phyloP scores from a whole-genome alignment of 2,888 invertebrate genomes.

The Thymelicus sylvestris region DNA sequence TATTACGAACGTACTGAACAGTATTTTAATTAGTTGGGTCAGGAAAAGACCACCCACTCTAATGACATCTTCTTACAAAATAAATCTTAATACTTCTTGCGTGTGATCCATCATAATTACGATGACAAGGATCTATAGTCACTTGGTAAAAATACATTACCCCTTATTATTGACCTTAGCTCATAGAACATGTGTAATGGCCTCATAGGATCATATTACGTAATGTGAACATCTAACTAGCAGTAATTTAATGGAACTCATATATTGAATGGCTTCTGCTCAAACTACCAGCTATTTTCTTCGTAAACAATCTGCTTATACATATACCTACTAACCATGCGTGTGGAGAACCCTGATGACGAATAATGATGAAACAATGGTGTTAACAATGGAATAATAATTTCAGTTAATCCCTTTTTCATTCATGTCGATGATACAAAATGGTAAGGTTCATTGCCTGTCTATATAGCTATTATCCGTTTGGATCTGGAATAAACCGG shows the following conservation, averaged over 20 bases:
- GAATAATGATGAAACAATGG: too few relatives aligned
- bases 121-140: conserved; percentile 32
- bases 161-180: conserved; percentile 1
- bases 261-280: neutral
- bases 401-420: too few relatives aligned
- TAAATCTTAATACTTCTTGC: conserved; percentile 38
- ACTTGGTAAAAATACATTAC: conserved; percentile 15
- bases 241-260: neutral
- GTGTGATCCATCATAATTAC: conserved; percentile 42
- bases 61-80: conserved; percentile 24
- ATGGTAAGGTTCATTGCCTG: too few relatives aligned
- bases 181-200: too few relatives aligned
- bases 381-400: too few relatives aligned
- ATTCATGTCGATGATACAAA: too few relatives aligned
- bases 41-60: conserved; percentile 35
- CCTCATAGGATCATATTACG: neutral
- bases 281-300: neutral
- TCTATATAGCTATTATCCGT: too few relatives aligned
- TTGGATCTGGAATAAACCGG: too few relatives aligned
- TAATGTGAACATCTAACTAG: neutral
- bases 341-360: too few relatives aligned
- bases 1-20: neutral
- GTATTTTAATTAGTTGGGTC: conserved; percentile 37
- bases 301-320: too few relatives aligned
- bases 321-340: too few relatives aligned